Conservation (phyloP, 2,113 vertebrate genomes). For the Nerophis ophidion region DNA sequence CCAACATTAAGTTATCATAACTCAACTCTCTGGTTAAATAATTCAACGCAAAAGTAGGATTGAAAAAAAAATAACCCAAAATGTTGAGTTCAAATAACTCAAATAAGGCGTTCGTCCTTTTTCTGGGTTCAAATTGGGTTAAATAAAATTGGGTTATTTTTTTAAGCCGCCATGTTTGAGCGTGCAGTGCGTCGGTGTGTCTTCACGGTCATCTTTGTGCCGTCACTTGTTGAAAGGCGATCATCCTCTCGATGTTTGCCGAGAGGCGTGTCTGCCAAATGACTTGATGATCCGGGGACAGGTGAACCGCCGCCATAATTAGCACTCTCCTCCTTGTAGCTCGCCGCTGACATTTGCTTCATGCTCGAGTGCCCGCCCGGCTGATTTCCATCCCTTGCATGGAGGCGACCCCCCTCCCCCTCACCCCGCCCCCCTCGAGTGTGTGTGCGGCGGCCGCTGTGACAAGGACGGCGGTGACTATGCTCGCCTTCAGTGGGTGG, state of each 20-base stretch:
- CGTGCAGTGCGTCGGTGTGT: too few relatives aligned
- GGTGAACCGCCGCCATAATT: conserved; percentile 68
- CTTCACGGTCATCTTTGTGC: not conserved
- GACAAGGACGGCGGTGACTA: conserved; percentile 56
- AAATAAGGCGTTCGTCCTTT: too few relatives aligned
- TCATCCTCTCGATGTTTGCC: conserved; percentile 52
- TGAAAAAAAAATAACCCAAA: too few relatives aligned
- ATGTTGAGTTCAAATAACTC: too few relatives aligned
- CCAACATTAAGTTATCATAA: too few relatives aligned
- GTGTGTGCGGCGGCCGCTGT: conserved; percentile 40
- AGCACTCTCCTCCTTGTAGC: conserved; percentile 68
- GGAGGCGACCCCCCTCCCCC: conserved; percentile 66
- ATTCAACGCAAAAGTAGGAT: too few relatives aligned
- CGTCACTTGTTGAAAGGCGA: conserved; percentile 57
- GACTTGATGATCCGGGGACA: conserved; percentile 61
- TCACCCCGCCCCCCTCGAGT: too few relatives aligned
- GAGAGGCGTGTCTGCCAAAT: conserved; percentile 45
- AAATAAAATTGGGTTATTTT: too few relatives aligned
- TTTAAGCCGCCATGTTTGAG: too few relatives aligned
- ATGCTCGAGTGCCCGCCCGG: conserved; percentile 75
- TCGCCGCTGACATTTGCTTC: conserved; percentile 76
- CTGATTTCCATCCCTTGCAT: conserved; percentile 76
- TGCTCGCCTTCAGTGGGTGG: conserved; percentile 49
- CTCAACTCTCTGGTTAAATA: too few relatives aligned
- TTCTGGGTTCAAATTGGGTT: too few relatives aligned